A percentile compares a stretch with the other conserved stretches of the same genome.
phyloP scores from a whole-genome alignment of 2,113 vertebrate species.

The Dolichallabes microphthalmus region DNA sequence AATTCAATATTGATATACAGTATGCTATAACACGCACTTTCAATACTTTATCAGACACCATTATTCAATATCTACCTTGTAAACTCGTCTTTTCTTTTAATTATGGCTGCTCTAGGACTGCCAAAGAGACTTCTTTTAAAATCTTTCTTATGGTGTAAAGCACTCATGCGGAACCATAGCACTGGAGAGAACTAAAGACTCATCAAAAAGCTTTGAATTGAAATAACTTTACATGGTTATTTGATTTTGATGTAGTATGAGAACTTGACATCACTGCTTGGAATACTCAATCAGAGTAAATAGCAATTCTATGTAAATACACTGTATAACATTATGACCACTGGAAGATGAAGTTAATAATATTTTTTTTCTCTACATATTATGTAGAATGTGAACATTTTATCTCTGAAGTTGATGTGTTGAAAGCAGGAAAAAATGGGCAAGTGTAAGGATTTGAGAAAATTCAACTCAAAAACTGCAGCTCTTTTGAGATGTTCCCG shows the following conservation, averaged over 20 bases:
- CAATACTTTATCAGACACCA: background rate
- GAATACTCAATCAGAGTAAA: background rate
- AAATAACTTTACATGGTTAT: background rate
- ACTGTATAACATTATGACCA: no score
- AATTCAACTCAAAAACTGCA: no score
- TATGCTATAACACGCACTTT: slow-evolving; percentile 13
- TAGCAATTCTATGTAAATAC: background rate
- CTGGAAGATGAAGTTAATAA: no score
- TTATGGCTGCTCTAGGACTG: background rate
- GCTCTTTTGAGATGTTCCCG: no score
- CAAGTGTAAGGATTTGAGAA: no score
- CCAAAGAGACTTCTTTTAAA: slow-evolving; percentile 12
- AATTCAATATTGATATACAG: slow-evolving; percentile 30
- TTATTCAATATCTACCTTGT: slow-evolving; percentile 11
- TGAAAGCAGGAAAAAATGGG: no score
- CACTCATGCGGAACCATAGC: background rate
- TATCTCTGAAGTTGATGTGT: no score
- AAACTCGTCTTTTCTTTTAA: background rate
- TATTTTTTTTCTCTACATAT: no score
- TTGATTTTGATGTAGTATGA: background rate
- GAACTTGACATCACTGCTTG: background rate
- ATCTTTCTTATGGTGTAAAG: slow-evolving; percentile 1
- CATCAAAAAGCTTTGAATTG: background rate
- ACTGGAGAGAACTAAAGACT: background rate
- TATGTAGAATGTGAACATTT: no score